Conservation (phyloP, 2,888 invertebrate genomes). For the Endotricha flammealis region DNA sequence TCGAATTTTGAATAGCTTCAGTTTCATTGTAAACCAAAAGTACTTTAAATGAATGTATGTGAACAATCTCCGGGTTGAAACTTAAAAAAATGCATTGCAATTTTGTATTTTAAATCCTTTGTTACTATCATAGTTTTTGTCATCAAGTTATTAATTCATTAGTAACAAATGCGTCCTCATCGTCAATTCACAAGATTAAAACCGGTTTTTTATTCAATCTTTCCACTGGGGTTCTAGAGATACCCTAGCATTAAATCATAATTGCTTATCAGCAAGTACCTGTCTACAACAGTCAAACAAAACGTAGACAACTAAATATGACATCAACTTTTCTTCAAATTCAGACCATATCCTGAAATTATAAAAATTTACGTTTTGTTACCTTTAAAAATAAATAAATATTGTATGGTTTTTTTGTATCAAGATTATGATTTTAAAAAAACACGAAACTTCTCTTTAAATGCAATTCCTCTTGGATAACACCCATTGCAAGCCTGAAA, state of each 20-base stretch:
- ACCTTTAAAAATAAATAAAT: no score
- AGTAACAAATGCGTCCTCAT: constrained; percentile 34
- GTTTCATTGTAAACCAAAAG: constrained; percentile 32
- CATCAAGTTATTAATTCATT: constrained; percentile 38
- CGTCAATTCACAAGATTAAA: constrained; percentile 47
- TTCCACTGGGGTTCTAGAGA: constrained; percentile 25
- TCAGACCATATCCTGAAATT: no score
- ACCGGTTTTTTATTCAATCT: constrained; percentile 47
- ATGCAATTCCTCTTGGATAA: no score
- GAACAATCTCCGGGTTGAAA: constrained; percentile 13
- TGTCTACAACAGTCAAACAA: no score
- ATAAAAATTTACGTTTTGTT: no score
- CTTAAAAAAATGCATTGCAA: background rate
- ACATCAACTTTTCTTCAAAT: no score
- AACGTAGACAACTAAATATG: no score
- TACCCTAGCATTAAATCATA: background rate
- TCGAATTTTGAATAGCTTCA: constrained; percentile 33
- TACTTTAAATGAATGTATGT: constrained; percentile 19
- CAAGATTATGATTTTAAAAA: no score
- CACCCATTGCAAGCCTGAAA: constrained; percentile 20
- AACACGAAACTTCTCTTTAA: no score
- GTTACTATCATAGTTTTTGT: constrained; percentile 29
- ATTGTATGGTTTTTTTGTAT: no score
- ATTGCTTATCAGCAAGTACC: background rate
- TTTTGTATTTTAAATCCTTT: constrained; percentile 7